These are phyloP conservation scores for Mythimna ferrago DNA, from an alignment of 2,888 invertebrate species.

Conservation along the genomic window DNA sequence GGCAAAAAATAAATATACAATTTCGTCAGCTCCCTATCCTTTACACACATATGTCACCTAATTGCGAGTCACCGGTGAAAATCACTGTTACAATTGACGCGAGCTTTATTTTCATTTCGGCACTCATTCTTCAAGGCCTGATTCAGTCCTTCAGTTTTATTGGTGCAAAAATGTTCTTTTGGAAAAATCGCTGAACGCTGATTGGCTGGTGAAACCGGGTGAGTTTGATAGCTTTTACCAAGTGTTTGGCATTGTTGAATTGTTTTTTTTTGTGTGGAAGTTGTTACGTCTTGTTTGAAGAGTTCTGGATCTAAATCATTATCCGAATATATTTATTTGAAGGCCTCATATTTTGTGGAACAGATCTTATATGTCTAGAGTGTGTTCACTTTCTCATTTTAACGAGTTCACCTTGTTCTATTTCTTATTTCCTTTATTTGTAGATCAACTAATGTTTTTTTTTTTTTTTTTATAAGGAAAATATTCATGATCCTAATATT, in stretches of 20 bases:
- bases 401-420: no score
- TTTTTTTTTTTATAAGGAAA: no score
- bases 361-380: no score
- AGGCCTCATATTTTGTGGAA: neutral
- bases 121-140: slow-evolving; percentile 54
- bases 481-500: no score
- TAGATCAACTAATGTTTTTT: neutral
- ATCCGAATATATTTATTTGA: neutral
- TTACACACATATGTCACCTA: slow-evolving; percentile 34
- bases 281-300: neutral
- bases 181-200: slow-evolving; percentile 39
- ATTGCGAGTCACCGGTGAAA: slow-evolving; percentile 48
- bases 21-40: neutral
- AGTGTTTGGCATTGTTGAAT: slow-evolving; percentile 24
- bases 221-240: slow-evolving; percentile 48
- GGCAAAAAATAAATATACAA: neutral
- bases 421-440: neutral
- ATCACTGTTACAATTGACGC: slow-evolving; percentile 64
- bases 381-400: no score
- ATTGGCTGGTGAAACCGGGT: slow-evolving; percentile 40
- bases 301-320: neutral
- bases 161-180: slow-evolving; percentile 45
- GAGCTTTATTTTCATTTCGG: slow-evolving; percentile 68
- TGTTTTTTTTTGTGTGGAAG: neutral
- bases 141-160: slow-evolving; percentile 46